These are phyloP conservation scores for Podarcis cretensis DNA, from an alignment of 2,113 vertebrate genomes.

Conservation along the genomic window DNA sequence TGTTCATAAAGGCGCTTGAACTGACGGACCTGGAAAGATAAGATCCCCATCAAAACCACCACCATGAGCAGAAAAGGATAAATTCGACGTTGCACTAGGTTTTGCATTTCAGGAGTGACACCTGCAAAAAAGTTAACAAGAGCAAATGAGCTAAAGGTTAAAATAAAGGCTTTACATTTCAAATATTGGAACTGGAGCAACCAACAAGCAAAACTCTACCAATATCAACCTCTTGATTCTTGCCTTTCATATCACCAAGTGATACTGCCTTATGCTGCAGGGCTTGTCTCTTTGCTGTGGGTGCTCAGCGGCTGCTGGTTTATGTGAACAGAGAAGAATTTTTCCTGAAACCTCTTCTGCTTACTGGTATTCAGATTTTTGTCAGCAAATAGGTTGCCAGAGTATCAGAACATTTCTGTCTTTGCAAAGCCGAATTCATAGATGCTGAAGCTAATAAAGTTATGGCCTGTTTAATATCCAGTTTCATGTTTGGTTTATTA, in stretches of 20 bases:
- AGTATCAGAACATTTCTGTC: neutral
- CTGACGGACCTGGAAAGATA: conserved; percentile 98
- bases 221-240: neutral
- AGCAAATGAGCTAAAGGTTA: neutral
- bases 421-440: neutral
- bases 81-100: conserved; percentile 95
- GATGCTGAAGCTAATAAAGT: neutral
- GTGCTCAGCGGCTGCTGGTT: neutral
- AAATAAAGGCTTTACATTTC: neutral
- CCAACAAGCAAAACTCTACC: neutral
- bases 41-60: conserved; percentile 92
- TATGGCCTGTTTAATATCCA: neutral
- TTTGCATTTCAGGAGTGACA: conserved; percentile 96
- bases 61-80: conserved; percentile 98
- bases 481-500: neutral
- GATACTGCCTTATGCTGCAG: neutral
- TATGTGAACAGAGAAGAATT: neutral
- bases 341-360: neutral
- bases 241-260: neutral
- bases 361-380: neutral
- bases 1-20: conserved; percentile 99
- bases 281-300: neutral
- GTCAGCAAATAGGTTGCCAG: neutral
- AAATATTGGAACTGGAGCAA: neutral
- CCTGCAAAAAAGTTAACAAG: conserved; percentile 73